These are phyloP conservation scores for Xiphophorus hellerii DNA, from an alignment of 2,113 vertebrate species.

Conservation along the genomic window DNA sequence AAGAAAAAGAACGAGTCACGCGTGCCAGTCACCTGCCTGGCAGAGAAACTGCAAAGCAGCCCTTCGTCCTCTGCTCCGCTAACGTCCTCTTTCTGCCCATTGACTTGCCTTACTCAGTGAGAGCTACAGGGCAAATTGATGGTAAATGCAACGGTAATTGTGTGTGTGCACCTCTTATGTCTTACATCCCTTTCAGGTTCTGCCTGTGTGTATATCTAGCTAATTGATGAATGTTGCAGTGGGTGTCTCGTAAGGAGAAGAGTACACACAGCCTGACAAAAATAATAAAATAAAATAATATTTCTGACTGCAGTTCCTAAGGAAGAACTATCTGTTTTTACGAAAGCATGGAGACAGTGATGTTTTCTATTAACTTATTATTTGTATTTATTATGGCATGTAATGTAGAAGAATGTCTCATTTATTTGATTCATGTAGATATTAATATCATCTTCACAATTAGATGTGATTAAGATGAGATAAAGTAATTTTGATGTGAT, in stretches of 20 bases:
- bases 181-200: constrained; percentile 18
- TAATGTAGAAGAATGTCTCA: too few species aligned
- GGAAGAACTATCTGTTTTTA: too few species aligned
- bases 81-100: constrained; percentile 41
- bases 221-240: constrained; percentile 73
- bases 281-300: too few species aligned
- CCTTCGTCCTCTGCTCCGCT: constrained; percentile 41
- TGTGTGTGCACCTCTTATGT: background rate
- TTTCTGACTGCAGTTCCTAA: too few species aligned
- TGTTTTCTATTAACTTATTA: too few species aligned
- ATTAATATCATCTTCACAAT: too few species aligned
- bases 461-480: too few species aligned
- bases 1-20: constrained; percentile 6
- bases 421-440: too few species aligned
- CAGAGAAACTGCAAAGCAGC: constrained; percentile 35
- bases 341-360: too few species aligned
- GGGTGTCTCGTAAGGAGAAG: constrained; percentile 56
- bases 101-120: constrained; percentile 41
- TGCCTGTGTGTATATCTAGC: constrained; percentile 26
- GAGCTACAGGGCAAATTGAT: constrained; percentile 52
- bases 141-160: constrained; percentile 22
- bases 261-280: constrained; percentile 33
- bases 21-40: constrained; percentile 53
- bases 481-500: too few species aligned
- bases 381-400: too few species aligned